Evolutionary conservation across 2,888 invertebrate species (phyloP).

Genomic region (Campaea margaritaria): DNA sequence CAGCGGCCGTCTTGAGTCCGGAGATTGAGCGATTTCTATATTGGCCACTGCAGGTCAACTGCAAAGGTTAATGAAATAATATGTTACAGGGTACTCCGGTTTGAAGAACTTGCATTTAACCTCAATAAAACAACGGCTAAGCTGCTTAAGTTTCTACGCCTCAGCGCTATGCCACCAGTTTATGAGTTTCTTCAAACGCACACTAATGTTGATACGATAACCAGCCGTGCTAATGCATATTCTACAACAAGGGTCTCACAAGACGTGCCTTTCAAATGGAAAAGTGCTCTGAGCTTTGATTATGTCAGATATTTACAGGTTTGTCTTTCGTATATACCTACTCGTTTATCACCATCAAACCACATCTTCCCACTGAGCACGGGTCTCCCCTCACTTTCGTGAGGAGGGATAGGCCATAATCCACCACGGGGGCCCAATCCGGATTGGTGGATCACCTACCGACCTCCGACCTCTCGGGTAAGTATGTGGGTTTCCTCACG

Average conservation of each 20-base stretch:
- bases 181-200: conserved; percentile 92
- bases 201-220: conserved; percentile 89
- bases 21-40: too few species aligned
- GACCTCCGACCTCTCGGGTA: too few species aligned
- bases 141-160: conserved; percentile 90
- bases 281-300: conserved; percentile 88
- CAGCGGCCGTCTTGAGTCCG: too few species aligned
- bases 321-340: too few species aligned
- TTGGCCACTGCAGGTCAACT: too few species aligned
- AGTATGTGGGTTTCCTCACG: too few species aligned
- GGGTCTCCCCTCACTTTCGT: too few species aligned
- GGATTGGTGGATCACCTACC: too few species aligned
- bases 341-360: too few species aligned
- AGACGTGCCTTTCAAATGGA: conserved; percentile 95
- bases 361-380: too few species aligned
- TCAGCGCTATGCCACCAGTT: conserved; percentile 87
- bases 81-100: conserved; percentile 89
- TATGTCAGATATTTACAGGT: conserved; percentile 89
- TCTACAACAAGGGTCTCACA: conserved; percentile 94
- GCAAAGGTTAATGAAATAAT: background rate
- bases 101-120: conserved; percentile 93
- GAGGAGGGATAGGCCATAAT: too few species aligned
- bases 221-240: conserved; percentile 87
- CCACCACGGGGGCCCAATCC: too few species aligned
- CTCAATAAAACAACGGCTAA: conserved; percentile 89